phyloP scores from a whole-genome alignment of 2,113 vertebrate species.

The Talpa occidentalis region DNA sequence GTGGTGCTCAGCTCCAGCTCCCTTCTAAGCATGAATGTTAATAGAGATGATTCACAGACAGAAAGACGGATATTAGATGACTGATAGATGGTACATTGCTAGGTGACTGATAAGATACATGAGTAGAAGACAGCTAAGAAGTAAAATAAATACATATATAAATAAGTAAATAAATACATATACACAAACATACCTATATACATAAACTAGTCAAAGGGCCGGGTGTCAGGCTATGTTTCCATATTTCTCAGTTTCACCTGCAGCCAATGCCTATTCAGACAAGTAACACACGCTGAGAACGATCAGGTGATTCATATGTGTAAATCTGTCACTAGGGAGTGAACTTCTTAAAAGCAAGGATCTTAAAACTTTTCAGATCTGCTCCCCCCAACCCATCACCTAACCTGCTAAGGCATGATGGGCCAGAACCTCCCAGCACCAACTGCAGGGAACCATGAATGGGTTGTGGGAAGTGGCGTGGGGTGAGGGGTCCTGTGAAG shows the following conservation, averaged over 20 bases:
- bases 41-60: background rate
- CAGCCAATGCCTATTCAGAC: background rate
- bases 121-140: no score
- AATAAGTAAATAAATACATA: background rate
- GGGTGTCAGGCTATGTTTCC: background rate
- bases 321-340: background rate
- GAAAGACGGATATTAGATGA: background rate
- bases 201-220: background rate
- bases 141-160: background rate
- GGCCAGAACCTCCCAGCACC: background rate
- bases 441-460: background rate
- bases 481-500: background rate
- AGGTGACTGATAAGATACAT: no score
- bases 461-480: no score
- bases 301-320: no score
- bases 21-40: background rate
- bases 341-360: background rate
- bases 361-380: background rate
- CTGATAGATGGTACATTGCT: no score
- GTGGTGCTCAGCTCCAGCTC: background rate
- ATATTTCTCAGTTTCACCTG: background rate
- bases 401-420: background rate
- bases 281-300: background rate
- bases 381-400: background rate
- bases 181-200: background rate